These are phyloP conservation scores for Andrena camellia DNA, from an alignment of 2,888 invertebrate species.

Conservation along the genomic window DNA sequence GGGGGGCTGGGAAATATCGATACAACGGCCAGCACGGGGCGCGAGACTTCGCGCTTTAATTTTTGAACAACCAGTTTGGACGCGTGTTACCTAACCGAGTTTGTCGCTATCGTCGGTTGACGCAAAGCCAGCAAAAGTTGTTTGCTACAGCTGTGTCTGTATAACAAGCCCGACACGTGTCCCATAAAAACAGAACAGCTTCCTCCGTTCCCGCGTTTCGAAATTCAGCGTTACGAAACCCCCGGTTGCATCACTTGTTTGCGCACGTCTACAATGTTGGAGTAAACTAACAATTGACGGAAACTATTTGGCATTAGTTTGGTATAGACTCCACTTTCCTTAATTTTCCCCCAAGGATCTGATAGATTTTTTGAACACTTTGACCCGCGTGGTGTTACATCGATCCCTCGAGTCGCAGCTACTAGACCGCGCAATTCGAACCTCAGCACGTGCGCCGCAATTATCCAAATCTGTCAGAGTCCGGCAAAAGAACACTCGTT, in stretches of 20 bases:
- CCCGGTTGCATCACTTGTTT: neutral
- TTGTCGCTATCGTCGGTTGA: slow-evolving; percentile 30
- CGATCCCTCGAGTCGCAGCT: neutral
- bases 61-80: neutral
- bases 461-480: neutral
- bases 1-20: no score
- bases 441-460: neutral
- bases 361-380: slow-evolving; percentile 7
- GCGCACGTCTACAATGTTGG: neutral
- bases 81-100: neutral
- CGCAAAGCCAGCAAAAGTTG: slow-evolving; percentile 41
- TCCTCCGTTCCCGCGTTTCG: neutral
- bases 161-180: slow-evolving; percentile 23
- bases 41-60: neutral
- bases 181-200: slow-evolving; percentile 10
- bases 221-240: slow-evolving; percentile 22
- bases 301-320: neutral
- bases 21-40: no score
- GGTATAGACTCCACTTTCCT: neutral
- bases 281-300: neutral
- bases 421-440: neutral
- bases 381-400: neutral
- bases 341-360: neutral
- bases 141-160: slow-evolving; percentile 42
- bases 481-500: neutral